A percentile compares a stretch with the other conserved stretches of the same genome.
These are phyloP conservation scores for Urechis unicinctus DNA, from an alignment of 2,888 invertebrate species.

Conservation along the genomic window DNA sequence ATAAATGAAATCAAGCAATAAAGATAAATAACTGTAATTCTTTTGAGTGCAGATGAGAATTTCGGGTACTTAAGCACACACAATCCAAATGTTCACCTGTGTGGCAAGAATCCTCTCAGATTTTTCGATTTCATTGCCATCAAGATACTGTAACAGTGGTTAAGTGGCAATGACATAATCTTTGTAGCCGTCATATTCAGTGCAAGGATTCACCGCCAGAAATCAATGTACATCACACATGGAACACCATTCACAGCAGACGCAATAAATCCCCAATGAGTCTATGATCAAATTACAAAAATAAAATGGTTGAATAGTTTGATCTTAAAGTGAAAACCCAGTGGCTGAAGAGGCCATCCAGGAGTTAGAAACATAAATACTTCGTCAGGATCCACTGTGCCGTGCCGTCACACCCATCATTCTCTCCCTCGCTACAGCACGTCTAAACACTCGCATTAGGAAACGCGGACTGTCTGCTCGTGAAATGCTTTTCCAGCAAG, in stretches of 20 bases:
- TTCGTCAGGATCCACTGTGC: too few species aligned
- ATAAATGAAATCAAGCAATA: too few species aligned
- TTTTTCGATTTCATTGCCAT: constrained; percentile 69
- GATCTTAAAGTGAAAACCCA: constrained; percentile 6
- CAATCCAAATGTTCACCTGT: constrained; percentile 27
- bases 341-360: constrained; percentile 51
- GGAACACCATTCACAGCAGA: not conserved
- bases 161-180: constrained; percentile 76
- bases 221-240: too few species aligned
- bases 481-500: too few species aligned
- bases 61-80: too few species aligned
- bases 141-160: constrained; percentile 64
- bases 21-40: too few species aligned
- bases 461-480: too few species aligned
- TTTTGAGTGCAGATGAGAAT: too few species aligned
- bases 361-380: too few species aligned
- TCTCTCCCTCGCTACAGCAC: too few species aligned
- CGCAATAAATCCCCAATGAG: not conserved
- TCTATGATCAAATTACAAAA: not conserved
- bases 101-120: constrained; percentile 74
- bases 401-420: too few species aligned
- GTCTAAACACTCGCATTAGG: too few species aligned
- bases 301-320: constrained; percentile 4
- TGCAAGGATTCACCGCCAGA: constrained; percentile 79
- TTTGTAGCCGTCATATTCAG: constrained; percentile 76